Conservation (phyloP, 2,888 invertebrate species). For the Hylaea fasciaria region DNA sequence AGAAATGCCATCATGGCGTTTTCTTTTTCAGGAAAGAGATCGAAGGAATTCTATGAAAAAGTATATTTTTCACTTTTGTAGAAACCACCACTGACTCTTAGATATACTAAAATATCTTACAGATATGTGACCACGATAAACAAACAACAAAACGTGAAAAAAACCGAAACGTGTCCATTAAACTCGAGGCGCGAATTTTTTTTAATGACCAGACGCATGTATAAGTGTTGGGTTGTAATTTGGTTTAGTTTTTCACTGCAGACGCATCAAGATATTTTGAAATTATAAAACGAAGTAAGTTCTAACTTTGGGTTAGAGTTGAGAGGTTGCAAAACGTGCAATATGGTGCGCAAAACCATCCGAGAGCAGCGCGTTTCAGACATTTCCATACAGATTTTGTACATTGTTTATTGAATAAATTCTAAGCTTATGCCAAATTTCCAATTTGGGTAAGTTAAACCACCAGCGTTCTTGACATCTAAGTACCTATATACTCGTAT, state of each 20-base stretch:
- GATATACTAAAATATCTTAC: background rate
- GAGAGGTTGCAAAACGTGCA: too few relatives aligned
- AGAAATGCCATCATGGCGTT: constrained; percentile 8
- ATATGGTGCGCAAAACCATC: too few relatives aligned
- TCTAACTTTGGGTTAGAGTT: background rate
- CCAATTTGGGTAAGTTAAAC: too few relatives aligned
- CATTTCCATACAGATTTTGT: too few relatives aligned
- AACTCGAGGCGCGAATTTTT: constrained; percentile 3
- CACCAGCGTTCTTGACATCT: too few relatives aligned
- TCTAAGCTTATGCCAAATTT: too few relatives aligned
- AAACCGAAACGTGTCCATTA: background rate
- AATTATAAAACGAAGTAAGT: background rate
- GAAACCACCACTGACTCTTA: too few relatives aligned
- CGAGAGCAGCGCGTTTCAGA: too few relatives aligned
- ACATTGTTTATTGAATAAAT: too few relatives aligned
- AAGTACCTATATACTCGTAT: too few relatives aligned
- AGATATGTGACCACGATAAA: background rate
- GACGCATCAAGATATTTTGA: background rate
- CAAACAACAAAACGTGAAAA: background rate
- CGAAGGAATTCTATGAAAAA: constrained; percentile 3
- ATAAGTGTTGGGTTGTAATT: background rate
- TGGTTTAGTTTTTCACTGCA: background rate
- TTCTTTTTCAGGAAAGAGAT: constrained; percentile 12
- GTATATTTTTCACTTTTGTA: constrained; percentile 2
- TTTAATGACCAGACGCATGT: background rate